Base-by-base conservation (phyloP, 2,113 vertebrate species). In the Daphoenositta chrysoptera region DNA sequence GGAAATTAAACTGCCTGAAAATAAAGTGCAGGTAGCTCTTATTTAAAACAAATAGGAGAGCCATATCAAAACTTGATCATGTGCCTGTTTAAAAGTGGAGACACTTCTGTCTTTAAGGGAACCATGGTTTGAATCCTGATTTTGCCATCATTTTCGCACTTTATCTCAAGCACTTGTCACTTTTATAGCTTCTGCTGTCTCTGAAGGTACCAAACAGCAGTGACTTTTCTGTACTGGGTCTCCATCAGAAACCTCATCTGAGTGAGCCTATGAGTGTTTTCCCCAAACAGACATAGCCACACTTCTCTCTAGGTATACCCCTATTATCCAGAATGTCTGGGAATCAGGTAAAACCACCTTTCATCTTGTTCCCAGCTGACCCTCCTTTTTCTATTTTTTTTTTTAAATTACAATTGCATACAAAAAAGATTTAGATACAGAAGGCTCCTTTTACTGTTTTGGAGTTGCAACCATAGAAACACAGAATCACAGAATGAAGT, bases 221-320 rank as follows among this genome's bases (percentile, higher is more conserved):
- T 31, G 14, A 20, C 40, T 76, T 81, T 66, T 81, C 21, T 70
- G 3, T 53, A 21, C 6, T 56, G 20, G 7, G 17, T 82, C 15
- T 71, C 44, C 35, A 37, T 13, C 58, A 79, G 17, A 85, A 40
- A 64, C 6, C 20, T 76, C 14, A 72, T 14, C n/a, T 61, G 31
- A 60, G 15, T 8, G 7, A 56, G 17, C 13, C 28, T 51, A 1
- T 12, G 1, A 1, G 0, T 44, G 7, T 60, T 70, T 56, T n/a
- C 15, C 4, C 12, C 33, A 44, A 60, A 47, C 3, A 87, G 12
- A 64, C 9, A 26, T 4, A 77, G 6, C 7, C n/a, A 44, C 24
- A 23, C 20, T 23, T 66, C 4, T 72, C 7, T 31, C 18, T 75
- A 30, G 7, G 11, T 71, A 31, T 39, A 48, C 0, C 1, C 3